These are phyloP conservation scores for Calephelis perditalis DNA, from an alignment of 2,888 invertebrate species.

Conservation along the genomic window DNA sequence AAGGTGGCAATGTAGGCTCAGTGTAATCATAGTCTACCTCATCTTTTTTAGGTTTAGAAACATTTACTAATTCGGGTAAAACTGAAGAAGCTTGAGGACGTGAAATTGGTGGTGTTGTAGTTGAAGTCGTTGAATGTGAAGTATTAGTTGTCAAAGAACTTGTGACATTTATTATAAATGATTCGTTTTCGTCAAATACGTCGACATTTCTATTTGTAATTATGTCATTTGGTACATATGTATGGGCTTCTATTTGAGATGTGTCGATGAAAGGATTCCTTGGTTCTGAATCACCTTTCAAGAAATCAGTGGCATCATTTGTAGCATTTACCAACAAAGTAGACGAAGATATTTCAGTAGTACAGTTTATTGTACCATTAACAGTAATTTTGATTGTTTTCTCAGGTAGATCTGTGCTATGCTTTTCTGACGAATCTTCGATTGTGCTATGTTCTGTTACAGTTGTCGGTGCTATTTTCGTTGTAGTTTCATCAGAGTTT, in stretches of 20 bases:
- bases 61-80: slow-evolving; percentile 61
- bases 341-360: slow-evolving; percentile 63
- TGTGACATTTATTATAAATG: slow-evolving; percentile 77
- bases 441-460: slow-evolving; percentile 30
- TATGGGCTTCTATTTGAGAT: slow-evolving; percentile 47
- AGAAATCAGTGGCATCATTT: slow-evolving; percentile 44
- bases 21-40: slow-evolving; percentile 84
- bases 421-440: slow-evolving; percentile 32
- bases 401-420: slow-evolving; percentile 52
- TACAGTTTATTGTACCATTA: slow-evolving; percentile 69
- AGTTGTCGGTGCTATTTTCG: slow-evolving; percentile 27
- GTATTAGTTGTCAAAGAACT: slow-evolving; percentile 70
- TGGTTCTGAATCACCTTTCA: slow-evolving; percentile 43
- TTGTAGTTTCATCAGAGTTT: slow-evolving; percentile 27
- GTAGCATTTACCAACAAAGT: slow-evolving; percentile 50
- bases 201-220: slow-evolving; percentile 55
- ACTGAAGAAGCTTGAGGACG: slow-evolving; percentile 51
- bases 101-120: slow-evolving; percentile 27
- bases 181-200: slow-evolving; percentile 70
- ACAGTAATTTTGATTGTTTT: slow-evolving; percentile 56
- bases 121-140: slow-evolving; percentile 38
- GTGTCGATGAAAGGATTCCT: slow-evolving; percentile 47
- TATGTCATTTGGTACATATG: slow-evolving; percentile 57
- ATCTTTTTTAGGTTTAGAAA: slow-evolving; percentile 76
- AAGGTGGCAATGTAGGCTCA: slow-evolving; percentile 87